These are phyloP conservation scores for Hypomecis punctinalis DNA, from an alignment of 2,888 invertebrate genomes.

Conservation along the genomic window DNA sequence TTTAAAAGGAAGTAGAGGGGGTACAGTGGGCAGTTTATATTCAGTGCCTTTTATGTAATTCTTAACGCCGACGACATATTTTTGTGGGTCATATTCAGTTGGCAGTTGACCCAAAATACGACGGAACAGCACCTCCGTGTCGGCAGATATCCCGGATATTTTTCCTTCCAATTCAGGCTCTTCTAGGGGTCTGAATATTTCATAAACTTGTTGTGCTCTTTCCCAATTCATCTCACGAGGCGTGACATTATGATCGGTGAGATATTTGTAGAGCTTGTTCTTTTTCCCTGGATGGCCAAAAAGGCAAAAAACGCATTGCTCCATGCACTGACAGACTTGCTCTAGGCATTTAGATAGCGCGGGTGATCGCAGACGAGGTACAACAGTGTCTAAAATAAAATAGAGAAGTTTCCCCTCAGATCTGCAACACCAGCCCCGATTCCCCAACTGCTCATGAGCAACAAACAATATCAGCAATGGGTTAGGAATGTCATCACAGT, in stretches of 20 bases:
- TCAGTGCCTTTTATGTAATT: constrained; percentile 88
- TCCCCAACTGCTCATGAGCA: constrained; percentile 93
- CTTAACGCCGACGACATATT: constrained; percentile 86
- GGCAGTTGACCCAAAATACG: constrained; percentile 89
- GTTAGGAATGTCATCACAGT: constrained; percentile 87
- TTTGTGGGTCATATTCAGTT: constrained; percentile 87
- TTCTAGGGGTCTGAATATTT: constrained; percentile 91
- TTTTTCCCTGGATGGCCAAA: constrained; percentile 93
- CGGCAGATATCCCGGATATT: constrained; percentile 91
- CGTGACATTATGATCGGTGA: constrained; percentile 91
- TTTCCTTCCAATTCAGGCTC: constrained; percentile 93
- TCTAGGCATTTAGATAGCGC: constrained; percentile 86
- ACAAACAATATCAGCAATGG: constrained; percentile 91
- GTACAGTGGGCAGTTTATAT: constrained; percentile 82
- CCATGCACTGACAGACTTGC: constrained; percentile 91
- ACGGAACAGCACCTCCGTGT: constrained; percentile 90
- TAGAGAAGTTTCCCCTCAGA: constrained; percentile 91
- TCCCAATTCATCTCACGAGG: constrained; percentile 90
- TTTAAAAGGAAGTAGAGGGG: constrained; percentile 83
- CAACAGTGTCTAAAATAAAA: constrained; percentile 90
- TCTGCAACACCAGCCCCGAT: constrained; percentile 90
- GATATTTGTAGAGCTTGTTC: constrained; percentile 79
- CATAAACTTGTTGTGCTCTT: constrained; percentile 90
- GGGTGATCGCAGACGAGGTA: constrained; percentile 88
- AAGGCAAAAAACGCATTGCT: constrained; percentile 93